Evolutionary conservation across 2,113 vertebrate genomes (phyloP).

Genomic region (Mola mola): DNA sequence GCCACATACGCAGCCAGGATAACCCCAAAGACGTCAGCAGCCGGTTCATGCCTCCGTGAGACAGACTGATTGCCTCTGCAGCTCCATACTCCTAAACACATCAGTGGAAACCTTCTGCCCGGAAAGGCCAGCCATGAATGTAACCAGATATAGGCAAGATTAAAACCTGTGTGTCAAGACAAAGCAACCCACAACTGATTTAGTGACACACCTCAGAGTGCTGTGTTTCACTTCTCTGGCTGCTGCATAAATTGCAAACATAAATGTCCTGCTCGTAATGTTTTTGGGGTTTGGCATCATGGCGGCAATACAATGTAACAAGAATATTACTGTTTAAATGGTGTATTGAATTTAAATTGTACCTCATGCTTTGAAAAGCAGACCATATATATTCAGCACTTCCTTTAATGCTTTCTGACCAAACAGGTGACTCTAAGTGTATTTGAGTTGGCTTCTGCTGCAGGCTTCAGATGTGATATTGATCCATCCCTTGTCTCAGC

Average conservation of each 20-base stretch:
- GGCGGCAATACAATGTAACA: no score
- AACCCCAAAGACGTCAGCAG: conserved; percentile 77
- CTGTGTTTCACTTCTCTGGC: conserved; percentile 7
- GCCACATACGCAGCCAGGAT: conserved; percentile 68
- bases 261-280: no score
- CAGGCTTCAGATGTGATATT: conserved; percentile 88
- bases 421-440: conserved; percentile 87
- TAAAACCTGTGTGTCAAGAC: conserved; percentile 44
- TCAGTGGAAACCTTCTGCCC: conserved; percentile 70
- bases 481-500: conserved; percentile 88
- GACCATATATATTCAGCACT: neutral
- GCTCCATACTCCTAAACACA: conserved; percentile 60
- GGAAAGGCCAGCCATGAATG: conserved; percentile 53
- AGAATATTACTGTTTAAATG: no score
- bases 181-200: conserved; percentile 25
- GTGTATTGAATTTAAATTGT: no score
- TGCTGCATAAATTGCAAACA: neutral
- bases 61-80: conserved; percentile 51
- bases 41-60: conserved; percentile 60
- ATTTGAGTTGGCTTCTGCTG: conserved; percentile 89
- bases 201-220: conserved; percentile 6
- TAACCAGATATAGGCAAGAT: conserved; percentile 59
- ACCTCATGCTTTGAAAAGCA: no score
- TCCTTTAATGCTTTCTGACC: neutral
- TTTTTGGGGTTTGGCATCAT: no score